Evolutionary conservation across 2,888 invertebrate genomes (phyloP).

Genomic region (Ophioninae sp.): DNA sequence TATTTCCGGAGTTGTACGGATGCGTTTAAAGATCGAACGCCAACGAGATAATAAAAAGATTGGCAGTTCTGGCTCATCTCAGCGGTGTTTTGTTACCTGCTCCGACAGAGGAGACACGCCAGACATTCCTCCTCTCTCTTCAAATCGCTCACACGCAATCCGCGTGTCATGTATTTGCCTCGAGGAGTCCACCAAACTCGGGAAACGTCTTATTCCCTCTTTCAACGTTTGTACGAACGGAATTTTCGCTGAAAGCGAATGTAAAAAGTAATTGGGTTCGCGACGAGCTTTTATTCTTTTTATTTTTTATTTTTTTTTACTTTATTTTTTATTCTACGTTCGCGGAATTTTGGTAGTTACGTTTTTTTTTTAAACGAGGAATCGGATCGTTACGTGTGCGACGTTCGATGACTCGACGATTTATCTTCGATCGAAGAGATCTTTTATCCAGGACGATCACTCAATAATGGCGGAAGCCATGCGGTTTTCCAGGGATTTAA

Average conservation of each 20-base stretch:
- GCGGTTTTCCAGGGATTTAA: too few species aligned
- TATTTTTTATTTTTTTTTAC: too few species aligned
- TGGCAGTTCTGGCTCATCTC: background rate
- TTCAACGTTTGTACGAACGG: background rate
- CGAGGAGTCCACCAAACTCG: background rate
- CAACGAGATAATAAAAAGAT: conserved; percentile 37
- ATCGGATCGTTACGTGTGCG: too few species aligned
- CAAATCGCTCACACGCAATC: conserved; percentile 65
- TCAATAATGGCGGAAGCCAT: too few species aligned
- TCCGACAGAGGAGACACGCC: conserved; percentile 14
- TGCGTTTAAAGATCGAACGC: background rate
- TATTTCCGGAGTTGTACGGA: conserved; percentile 5
- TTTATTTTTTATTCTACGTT: too few species aligned
- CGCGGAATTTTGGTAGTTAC: too few species aligned
- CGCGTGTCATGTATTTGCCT: background rate
- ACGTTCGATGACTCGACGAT: too few species aligned
- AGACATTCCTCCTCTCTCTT: conserved; percentile 18
- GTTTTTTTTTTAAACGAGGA: too few species aligned
- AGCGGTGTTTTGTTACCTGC: conserved; percentile 12
- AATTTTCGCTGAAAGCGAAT: background rate
- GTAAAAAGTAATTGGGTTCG: too few species aligned
- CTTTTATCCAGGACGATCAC: too few species aligned
- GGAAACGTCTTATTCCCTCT: conserved; percentile 31
- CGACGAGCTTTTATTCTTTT: too few species aligned
- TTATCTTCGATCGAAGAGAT: too few species aligned